A percentile compares a stretch with the other conserved stretches of the same genome.
These are phyloP conservation scores for Atractosteus spatula DNA, from an alignment of 2,113 vertebrate genomes.

Conservation along the genomic window DNA sequence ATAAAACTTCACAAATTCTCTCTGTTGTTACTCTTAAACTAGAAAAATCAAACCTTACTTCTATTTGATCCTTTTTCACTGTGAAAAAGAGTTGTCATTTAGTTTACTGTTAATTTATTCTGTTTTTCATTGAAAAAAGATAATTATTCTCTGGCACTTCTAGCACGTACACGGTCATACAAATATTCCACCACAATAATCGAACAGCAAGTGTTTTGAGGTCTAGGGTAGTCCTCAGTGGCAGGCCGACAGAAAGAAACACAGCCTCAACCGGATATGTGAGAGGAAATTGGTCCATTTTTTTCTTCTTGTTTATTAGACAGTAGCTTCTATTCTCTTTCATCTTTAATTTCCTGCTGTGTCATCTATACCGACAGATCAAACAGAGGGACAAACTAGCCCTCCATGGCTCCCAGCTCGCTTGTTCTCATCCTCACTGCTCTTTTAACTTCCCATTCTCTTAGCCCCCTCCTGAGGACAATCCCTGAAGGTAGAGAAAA, in stretches of 20 bases:
- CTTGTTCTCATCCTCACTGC: constrained; percentile 48
- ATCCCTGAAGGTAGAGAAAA: constrained; percentile 72
- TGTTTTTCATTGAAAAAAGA: no score
- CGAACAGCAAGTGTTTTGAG: no score
- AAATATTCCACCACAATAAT: no score
- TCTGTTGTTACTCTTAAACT: no score
- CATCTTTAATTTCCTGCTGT: constrained; percentile 68
- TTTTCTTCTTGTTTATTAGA: constrained; percentile 55
- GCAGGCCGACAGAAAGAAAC: not conserved
- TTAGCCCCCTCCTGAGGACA: constrained; percentile 66
- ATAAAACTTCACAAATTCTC: no score
- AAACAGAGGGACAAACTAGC: constrained; percentile 58
- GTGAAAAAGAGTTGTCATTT: no score
- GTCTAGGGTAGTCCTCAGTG: not conserved
- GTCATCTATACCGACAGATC: constrained; percentile 58
- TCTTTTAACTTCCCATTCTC: constrained; percentile 69
- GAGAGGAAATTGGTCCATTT: constrained; percentile 43
- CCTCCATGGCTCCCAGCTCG: constrained; percentile 42
- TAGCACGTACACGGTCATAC: no score
- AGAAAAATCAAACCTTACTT: no score
- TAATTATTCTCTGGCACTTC: no score
- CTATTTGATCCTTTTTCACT: no score
- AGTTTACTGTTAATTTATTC: no score
- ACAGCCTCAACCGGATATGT: constrained; percentile 29
- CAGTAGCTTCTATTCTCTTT: constrained; percentile 54